Evolutionary conservation across 1,140 invertebrate species (phyloP), one percentile per base, ranked within the genome.

Genomic region (Steinernema feltiae): DNA sequence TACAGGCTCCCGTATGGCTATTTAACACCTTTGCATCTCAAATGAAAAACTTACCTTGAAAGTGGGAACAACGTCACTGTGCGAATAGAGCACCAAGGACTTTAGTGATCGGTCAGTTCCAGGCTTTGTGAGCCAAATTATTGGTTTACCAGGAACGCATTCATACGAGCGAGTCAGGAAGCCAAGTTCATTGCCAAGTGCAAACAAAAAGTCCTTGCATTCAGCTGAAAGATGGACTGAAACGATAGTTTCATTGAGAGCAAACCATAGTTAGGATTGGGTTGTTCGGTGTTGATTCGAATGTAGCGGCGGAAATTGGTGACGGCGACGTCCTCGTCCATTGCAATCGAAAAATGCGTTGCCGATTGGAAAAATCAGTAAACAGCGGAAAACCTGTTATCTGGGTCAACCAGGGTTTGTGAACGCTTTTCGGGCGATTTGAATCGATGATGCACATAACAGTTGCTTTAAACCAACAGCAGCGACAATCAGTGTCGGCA

Each of bases 11-110:
- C n/a, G n/a, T n/a, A n/a, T n/a, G n/a, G n/a, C n/a, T n/a, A n/a
- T n/a, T n/a, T n/a, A n/a, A n/a, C n/a, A n/a, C n/a, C n/a, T n/a
- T n/a, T n/a, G n/a, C n/a, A n/a, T n/a, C n/a, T n/a, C n/a, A n/a
- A n/a, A n/a, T n/a, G n/a, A n/a, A n/a, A n/a, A n/a, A n/a, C n/a
- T 71, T 88, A 93, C 92, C 79, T 89, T 88, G 86, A 91, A 94
- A 0, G 94, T 93, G 1, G 94, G 94, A 1, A 97, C 95, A 29
- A 97, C 94, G 88, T 97, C 94, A 90, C 93, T 96, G 81, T 97
- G 94, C 17, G 93, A 95, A 86, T 96, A 95, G 0, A 97, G 89
- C 30, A 95, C 82, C 32, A 97, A 88, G 0, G 92, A 89, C 0
- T 91, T 90, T 70, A 93, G 85, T 0, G 87, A 80, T 0, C 93